Base-by-base conservation (phyloP, 1,140 invertebrate genomes). In the Melanaphis sacchari region DNA sequence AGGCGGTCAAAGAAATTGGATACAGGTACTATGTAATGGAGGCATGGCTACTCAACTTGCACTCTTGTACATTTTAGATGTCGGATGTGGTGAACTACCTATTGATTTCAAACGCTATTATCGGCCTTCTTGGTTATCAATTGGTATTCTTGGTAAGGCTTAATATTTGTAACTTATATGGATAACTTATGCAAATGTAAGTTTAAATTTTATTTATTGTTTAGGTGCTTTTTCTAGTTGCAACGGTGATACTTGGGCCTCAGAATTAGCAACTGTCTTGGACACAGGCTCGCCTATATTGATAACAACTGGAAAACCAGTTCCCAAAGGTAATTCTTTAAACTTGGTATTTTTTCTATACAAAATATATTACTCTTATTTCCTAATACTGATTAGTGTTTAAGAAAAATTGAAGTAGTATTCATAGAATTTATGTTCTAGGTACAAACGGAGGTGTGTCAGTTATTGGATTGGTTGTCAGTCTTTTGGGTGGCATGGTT, bases 221-320 rank as follows among this genome's bases (percentile, higher is more conserved):
- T 85, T 94, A 97, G 97, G 97, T 94, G 96, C 97, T 7, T 96
- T 98, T 94, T 96, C 98, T 11, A 98, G 98, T 94, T 97, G 97
- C 94, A 98, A 97, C 95, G 98, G 98, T 15, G 98, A 99, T 94
- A 99, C 98, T 1, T 98, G 98, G 97, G 97, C 98, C 82, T 98
- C 98, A 40, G 98, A 99, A 95, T 95, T 99, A 76, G 98, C 98
- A 52, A 96, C 97, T 59, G 98, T 98, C 0, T 94, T 98, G 21
- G 96, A 96, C 31, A 95, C 94, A 40, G 95, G 95, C 0, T 96
- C 97, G 94, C 98, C 98, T 36, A 95, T 96, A 94, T 96, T 99
- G 0, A 97, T 99, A 49, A 98, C 98, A 21, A 96, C 96, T 36
- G 96, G 97, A 85, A 96, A 96, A 94, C 96, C 95, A 94, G 98